Conservation (phyloP, 2,888 invertebrate species). For the Eupithecia vulgata region DNA sequence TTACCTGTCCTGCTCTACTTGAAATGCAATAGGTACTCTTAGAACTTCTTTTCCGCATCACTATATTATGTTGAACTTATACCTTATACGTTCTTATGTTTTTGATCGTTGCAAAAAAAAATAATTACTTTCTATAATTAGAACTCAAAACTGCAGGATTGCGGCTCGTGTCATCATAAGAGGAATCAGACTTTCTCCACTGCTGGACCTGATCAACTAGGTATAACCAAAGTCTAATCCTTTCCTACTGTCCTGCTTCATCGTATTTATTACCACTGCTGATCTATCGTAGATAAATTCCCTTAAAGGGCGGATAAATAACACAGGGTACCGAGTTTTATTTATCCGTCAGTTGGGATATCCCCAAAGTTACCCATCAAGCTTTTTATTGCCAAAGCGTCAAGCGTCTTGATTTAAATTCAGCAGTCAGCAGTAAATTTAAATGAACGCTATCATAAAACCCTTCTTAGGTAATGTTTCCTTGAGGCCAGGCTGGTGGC, state of each 20-base stretch:
- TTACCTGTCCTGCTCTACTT: too few relatives aligned
- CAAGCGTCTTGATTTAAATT: constrained; percentile 15
- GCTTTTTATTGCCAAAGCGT: constrained; percentile 7
- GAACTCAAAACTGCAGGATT: too few relatives aligned
- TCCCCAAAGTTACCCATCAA: background rate
- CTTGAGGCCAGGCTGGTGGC: constrained; percentile 16
- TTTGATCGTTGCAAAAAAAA: too few relatives aligned
- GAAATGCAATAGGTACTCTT: too few relatives aligned
- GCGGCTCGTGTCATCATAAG: background rate
- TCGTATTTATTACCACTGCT: background rate
- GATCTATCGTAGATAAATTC: background rate
- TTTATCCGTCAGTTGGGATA: too few relatives aligned
- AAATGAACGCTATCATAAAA: constrained; percentile 23
- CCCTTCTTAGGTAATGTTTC: constrained; percentile 27
- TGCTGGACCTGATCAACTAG: too few relatives aligned
- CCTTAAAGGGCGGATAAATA: background rate
- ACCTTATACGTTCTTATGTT: background rate
- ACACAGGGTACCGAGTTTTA: background rate
- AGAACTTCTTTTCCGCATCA: background rate
- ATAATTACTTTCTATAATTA: too few relatives aligned
- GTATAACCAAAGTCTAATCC: too few relatives aligned
- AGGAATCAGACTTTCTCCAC: too few relatives aligned
- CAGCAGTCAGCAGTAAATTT: constrained; percentile 16
- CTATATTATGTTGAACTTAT: background rate
- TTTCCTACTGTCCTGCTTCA: background rate